Conservation (phyloP, 1,140 invertebrate genomes). For the Halesus radiatus region DNA sequence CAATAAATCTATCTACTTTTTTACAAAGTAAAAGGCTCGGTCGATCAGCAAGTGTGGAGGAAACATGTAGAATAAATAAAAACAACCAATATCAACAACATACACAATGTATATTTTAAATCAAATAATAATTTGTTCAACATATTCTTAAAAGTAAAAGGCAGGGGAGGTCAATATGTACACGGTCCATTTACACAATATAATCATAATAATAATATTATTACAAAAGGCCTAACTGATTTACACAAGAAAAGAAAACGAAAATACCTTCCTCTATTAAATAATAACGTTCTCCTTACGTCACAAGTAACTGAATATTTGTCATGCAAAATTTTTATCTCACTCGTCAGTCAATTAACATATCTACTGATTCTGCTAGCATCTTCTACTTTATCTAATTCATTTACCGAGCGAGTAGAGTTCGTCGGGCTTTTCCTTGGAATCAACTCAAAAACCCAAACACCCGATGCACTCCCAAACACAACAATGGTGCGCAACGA, state of each 20-base stretch:
- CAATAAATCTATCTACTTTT: too few relatives aligned
- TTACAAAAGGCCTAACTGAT: slow-evolving; percentile 46
- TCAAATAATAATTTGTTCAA: slow-evolving; percentile 57
- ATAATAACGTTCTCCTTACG: slow-evolving; percentile 42
- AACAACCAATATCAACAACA: slow-evolving; percentile 55
- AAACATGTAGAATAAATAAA: slow-evolving; percentile 22
- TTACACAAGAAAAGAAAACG: slow-evolving; percentile 42
- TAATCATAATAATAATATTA: slow-evolving; percentile 38
- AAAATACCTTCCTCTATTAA: slow-evolving; percentile 39
- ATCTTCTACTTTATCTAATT: slow-evolving; percentile 32
- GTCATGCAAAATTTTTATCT: slow-evolving; percentile 13
- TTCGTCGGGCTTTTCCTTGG: not conserved
- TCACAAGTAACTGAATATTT: slow-evolving; percentile 45
- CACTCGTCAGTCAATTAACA: slow-evolving; percentile 32
- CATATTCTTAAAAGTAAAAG: slow-evolving; percentile 56
- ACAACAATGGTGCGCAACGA: not conserved
- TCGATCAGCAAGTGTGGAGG: not conserved
- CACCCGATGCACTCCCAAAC: not conserved
- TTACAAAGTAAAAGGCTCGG: too few relatives aligned
- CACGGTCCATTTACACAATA: slow-evolving; percentile 53
- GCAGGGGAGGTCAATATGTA: slow-evolving; percentile 54
- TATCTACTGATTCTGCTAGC: slow-evolving; percentile 25
- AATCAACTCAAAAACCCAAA: slow-evolving; percentile 16
- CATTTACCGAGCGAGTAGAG: not conserved
- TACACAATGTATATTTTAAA: slow-evolving; percentile 58